Conservation (phyloP, 1,140 invertebrate genomes). For the Cherax destructor region DNA sequence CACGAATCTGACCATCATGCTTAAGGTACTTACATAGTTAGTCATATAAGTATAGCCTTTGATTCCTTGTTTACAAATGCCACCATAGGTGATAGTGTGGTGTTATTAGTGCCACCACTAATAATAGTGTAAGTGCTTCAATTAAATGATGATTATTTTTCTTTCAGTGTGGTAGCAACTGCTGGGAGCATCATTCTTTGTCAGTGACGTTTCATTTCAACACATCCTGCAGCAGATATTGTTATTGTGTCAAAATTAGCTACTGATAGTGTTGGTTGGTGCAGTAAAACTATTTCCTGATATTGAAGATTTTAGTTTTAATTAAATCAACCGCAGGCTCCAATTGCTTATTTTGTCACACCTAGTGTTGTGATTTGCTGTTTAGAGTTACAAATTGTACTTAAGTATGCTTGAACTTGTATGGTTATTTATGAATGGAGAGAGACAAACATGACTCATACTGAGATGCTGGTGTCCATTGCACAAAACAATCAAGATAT, state of each 20-base stretch:
- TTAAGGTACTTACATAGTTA: background rate
- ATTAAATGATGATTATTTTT: background rate
- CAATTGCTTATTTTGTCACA: slow-evolving; percentile 33
- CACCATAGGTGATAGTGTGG: too few relatives aligned
- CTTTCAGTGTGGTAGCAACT: background rate
- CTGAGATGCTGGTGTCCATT: background rate
- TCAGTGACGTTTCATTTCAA: background rate
- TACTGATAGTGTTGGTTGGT: slow-evolving; percentile 2
- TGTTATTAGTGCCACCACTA: too few relatives aligned
- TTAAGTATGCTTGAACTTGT: slow-evolving; percentile 28
- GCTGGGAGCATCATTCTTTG: background rate
- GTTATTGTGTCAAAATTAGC: slow-evolving; percentile 2
- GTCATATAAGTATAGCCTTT: background rate
- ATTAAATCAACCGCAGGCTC: background rate
- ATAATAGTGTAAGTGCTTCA: background rate
- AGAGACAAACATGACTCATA: slow-evolving; percentile 1
- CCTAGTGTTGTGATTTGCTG: slow-evolving; percentile 37
- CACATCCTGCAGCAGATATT: background rate
- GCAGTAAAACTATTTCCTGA: background rate
- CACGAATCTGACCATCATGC: slow-evolving; percentile 82
- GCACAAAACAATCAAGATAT: slow-evolving; percentile 5
- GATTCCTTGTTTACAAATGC: background rate
- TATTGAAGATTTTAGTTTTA: background rate
- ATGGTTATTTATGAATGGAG: background rate
- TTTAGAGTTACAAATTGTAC: slow-evolving; percentile 33